Evolutionary conservation across 2,113 vertebrate genomes (phyloP).

Genomic region (Oryzias melastigma): DNA sequence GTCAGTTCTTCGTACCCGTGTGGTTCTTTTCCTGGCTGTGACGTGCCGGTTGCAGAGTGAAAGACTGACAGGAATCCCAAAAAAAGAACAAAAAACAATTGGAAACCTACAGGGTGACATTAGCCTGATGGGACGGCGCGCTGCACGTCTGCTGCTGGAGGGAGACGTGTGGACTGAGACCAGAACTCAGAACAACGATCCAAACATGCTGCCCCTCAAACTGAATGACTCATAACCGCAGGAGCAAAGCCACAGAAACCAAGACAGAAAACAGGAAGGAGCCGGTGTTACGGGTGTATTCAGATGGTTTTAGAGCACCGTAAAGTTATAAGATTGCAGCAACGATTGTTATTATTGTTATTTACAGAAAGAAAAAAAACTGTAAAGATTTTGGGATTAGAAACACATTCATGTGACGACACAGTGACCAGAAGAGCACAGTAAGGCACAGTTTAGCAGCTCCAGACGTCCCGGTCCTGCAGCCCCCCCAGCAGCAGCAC

Average conservation of each 20-base stretch:
- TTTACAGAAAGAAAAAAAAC: slow-evolving; percentile 6
- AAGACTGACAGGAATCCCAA: slow-evolving; percentile 29
- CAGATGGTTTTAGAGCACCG: no score
- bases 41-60: slow-evolving; percentile 54
- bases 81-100: neutral
- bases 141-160: slow-evolving; percentile 32
- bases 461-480: neutral
- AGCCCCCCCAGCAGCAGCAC: slow-evolving; percentile 37
- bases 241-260: no score
- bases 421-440: slow-evolving; percentile 11
- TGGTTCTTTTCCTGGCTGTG: slow-evolving; percentile 32
- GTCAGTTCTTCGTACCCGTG: slow-evolving; percentile 39
- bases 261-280: no score
- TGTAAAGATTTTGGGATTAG: slow-evolving; percentile 4
- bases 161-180: slow-evolving; percentile 1
- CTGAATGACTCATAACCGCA: no score
- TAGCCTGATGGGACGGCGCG: slow-evolving; percentile 29
- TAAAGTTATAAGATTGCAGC: no score
- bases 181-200: neutral
- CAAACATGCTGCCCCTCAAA: no score
- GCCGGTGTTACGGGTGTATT: no score
- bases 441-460: slow-evolving; percentile 64
- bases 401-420: slow-evolving; percentile 6
- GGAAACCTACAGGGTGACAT: neutral
- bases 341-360: neutral